Evolutionary conservation across 2,888 invertebrate species (phyloP), one percentile per base, ranked within the genome.

Genomic region (Thalpophila matura): DNA sequence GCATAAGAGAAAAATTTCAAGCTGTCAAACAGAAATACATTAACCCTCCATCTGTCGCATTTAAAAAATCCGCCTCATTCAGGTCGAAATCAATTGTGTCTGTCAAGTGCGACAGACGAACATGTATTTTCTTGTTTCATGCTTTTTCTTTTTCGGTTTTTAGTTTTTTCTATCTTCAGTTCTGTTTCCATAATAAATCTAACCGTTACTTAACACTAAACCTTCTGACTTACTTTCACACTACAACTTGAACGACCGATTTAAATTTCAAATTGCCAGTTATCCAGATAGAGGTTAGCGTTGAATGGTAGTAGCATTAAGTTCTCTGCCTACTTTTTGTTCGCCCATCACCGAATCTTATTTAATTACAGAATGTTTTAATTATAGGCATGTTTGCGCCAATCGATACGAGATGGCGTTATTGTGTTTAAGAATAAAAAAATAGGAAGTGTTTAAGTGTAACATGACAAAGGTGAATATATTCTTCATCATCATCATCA

Each of bases 241-340:
- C 79, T n/a, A n/a, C 82, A 81, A 84, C 87, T 87, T 85, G 85
- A 86, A 87, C 81, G 85, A 72, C 77, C 88, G 87, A 92, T 93
- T 93, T 93, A 92, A 93, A 93, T 93, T 93, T 92, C 92, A 93
- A 93, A 93, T 93, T 86, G 87, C 86, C 86, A 84, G 89, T 89
- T 92, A 91, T 88, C 86, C 86, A 85, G 89, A 90, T 91, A 87
- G 87, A 87, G 90, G 89, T 91, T 87, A 87, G 86, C 84, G 84
- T 87, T 90, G 90, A 89, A 91, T 84, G 83, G 82, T n/a, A 71
- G 80, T 67, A 72, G 65, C 77, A 84, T 85, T 84, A 81, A 74
- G 74, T 61, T 69, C 51, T 73, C 77, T 74, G 56, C 58, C 64
- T 43, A 53, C 63, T 71, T 57, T 37, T 56, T 49, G 45, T 31